Conservation (phyloP, 1,140 invertebrate genomes). For the Drosophila insularis region DNA sequence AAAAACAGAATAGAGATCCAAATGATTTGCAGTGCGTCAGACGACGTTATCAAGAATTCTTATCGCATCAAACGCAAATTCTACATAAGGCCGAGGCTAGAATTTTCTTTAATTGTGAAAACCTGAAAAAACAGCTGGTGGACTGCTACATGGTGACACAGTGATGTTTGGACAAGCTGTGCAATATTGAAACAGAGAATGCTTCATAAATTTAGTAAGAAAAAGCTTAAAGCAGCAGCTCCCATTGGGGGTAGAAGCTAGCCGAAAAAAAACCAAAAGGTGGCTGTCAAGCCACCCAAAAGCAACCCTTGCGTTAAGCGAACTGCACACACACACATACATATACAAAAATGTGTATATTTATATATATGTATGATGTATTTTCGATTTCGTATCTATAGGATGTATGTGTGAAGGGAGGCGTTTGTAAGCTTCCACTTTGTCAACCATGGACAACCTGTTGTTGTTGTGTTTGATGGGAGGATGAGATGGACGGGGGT, state of each 20-base stretch:
- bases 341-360: conserved; percentile 5
- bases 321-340: not conserved
- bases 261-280: not conserved
- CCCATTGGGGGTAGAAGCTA: not conserved
- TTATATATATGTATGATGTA: conserved; percentile 2
- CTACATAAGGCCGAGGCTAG: not conserved
- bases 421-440: conserved; percentile 30
- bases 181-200: not conserved
- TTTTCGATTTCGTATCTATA: conserved; percentile 38
- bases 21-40: conserved; percentile 11
- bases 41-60: conserved; percentile 2
- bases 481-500: conserved; percentile 11
- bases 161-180: conserved; percentile 8
- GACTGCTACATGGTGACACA: not conserved
- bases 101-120: conserved; percentile 10
- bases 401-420: conserved; percentile 34
- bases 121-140: not conserved
- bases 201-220: not conserved
- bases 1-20: not conserved
- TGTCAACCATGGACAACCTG: conserved; percentile 62
- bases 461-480: conserved; percentile 55
- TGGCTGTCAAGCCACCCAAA: not conserved
- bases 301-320: conserved; percentile 15
- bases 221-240: not conserved
- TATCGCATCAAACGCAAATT: not conserved